These are phyloP conservation scores for Tenualosa thibaudeaui DNA, from an alignment of 2,797 vertebrate genomes.

Conservation along the genomic window DNA sequence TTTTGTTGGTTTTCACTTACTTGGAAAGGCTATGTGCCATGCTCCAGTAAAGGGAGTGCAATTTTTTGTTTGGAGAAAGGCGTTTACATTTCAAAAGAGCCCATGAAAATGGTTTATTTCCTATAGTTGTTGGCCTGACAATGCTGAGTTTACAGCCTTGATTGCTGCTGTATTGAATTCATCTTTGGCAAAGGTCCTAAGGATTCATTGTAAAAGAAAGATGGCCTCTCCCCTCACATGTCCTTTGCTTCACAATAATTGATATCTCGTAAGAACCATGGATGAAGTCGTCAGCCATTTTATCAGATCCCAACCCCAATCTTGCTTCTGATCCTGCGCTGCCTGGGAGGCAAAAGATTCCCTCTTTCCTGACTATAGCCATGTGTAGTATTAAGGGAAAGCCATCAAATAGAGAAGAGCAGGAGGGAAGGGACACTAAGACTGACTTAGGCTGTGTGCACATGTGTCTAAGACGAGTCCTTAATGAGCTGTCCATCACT, in stretches of 20 bases:
- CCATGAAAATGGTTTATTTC: not conserved
- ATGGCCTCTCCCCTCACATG: not conserved
- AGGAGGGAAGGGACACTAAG: not conserved
- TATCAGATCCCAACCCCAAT: not conserved
- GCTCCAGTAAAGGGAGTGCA: not conserved
- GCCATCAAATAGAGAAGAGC: not conserved
- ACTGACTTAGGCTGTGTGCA: not conserved
- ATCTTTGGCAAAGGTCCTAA: not conserved
- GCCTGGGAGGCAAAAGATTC: not conserved
- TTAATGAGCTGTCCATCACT: conserved; percentile 1
- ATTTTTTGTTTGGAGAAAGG: not conserved
- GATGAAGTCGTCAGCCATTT: not conserved
- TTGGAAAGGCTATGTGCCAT: not conserved
- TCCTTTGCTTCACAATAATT: not conserved
- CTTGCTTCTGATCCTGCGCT: not conserved
- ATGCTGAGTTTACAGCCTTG: not conserved
- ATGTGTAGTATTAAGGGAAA: not conserved
- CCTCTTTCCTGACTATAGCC: not conserved
- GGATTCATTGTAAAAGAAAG: not conserved
- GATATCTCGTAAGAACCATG: not conserved
- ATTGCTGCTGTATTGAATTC: not conserved
- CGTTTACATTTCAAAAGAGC: conserved; percentile 2
- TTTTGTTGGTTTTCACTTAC: conserved; percentile 24
- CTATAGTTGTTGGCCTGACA: not conserved
- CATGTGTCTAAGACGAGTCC: not conserved